Percentiles rank a stretch among this genome's conserved stretches.
phyloP scores from a whole-genome alignment of 1,140 invertebrate species.

The Bombus pyrosoma region DNA sequence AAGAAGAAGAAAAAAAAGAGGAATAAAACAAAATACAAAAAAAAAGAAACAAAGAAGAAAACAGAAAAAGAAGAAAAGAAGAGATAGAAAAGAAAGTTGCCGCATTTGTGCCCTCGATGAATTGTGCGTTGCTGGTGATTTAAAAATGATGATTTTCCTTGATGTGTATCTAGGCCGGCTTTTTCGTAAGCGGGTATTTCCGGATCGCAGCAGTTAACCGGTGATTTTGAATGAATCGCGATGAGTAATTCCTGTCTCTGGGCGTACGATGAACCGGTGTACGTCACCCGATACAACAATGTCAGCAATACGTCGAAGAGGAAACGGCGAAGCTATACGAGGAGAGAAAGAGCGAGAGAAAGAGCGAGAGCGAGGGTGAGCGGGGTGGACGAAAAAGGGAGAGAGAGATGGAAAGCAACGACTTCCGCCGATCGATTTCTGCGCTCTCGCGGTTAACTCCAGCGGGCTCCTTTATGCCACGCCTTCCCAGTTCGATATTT shows the following conservation, averaged over 20 bases:
- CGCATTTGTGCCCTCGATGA: background rate
- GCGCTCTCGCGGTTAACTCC: conserved; percentile 74
- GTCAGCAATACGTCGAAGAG: conserved; percentile 20
- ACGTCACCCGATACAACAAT: conserved; percentile 12
- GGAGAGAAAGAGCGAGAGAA: background rate
- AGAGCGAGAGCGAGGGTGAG: background rate
- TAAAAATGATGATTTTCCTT: background rate
- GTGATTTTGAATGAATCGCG: background rate
- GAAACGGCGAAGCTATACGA: background rate
- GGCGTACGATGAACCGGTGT: background rate
- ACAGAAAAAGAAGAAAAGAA: background rate
- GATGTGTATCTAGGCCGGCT: background rate
- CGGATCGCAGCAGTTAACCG: background rate
- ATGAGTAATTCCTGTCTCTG: background rate
- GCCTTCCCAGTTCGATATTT: conserved; percentile 68
- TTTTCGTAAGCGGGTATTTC: conserved; percentile 13
- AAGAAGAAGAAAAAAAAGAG: background rate
- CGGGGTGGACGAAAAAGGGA: conserved; percentile 42
- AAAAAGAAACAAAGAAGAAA: background rate
- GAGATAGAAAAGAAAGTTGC: background rate
- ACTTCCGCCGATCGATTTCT: conserved; percentile 78
- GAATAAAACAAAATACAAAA: background rate
- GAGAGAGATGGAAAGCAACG: conserved; percentile 69
- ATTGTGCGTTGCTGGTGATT: background rate
- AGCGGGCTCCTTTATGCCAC: conserved; percentile 76